Evolutionary conservation across 2,797 vertebrate genomes (phyloP), one percentile per base, ranked within the genome.

Genomic region (Crenuchus spilurus): DNA sequence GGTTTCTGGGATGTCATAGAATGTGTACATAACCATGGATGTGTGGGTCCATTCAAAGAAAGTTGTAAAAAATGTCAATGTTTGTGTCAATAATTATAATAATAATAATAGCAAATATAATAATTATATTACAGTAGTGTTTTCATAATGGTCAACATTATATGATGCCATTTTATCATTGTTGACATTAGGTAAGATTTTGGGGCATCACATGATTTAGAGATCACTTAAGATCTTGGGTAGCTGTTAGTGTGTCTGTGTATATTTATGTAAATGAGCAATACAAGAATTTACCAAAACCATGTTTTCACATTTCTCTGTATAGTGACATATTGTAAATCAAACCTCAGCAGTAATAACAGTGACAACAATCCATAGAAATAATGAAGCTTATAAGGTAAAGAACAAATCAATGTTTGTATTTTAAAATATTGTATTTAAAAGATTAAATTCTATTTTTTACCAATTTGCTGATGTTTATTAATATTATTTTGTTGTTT

Each of bases 381-480:
- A 82, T 80, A 90, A 85, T 88, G 86, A 89, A 87, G 77, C 86
- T 88, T 88, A 86, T 92, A 92, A 91, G 89, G 90, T 92, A 89
- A 89, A 81, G 85, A 91, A 90, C 84, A 87, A 84, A 92, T 92
- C 90, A 91, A 91, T 93, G 91, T 92, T 94, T 93, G 91, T 93
- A 94, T 93, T 94, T 90, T 87, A 88, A 91, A 93, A 79, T 87
- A 91, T 87, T 92, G 84, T 85, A 92, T 93, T 93, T 93, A 93
- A 93, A 92, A 91, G 87, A 93, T 92, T 92, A 92, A 93, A 93
- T 91, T 92, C 90, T 93, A 93, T 93, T 93, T 93, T 93, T 93
- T 93, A 93, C 92, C 89, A 88, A 92, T 92, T 91, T 92, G 89
- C 85, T 86, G 89, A 92, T 88, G 89, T 92, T 92, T 90, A 89